Evolutionary conservation across 2,797 vertebrate species (phyloP), one percentile per base, ranked within the genome.

Genomic region (Siniperca obscura): DNA sequence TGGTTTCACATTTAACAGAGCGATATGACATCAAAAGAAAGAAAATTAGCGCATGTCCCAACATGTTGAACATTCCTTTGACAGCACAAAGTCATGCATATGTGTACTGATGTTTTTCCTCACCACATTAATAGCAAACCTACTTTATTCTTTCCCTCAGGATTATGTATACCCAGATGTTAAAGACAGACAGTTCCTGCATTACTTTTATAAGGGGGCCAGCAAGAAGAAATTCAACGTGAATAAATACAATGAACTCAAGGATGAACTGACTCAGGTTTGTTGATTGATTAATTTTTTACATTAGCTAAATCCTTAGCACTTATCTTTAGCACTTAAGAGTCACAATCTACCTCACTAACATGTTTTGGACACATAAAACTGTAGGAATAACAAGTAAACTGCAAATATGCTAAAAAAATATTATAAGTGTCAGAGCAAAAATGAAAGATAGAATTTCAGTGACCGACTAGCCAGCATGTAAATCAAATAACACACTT

Each of bases 121-220:
- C 17, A n/a, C 7, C 25, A 59, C 22, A 70, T 69, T 79, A 73
- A 87, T 17, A 60, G 3, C 5, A 66, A 34, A 50, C 3, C 14
- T 36, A 2, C 10, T 46, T 60, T 17, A 2, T 55, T 84, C 3
- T 72, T 52, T 68, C 61, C 66, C 71, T 34, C 90, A 99, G 98
- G 97, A 98, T 90, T 99, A 97, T 50, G 3, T 97, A 48, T 99
- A 98, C 84, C 92, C 96, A 36, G 95, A 94, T 0, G 86, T 92
- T 21, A 94, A 95, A 86, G 96, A 97, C 87, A 93, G 98, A 81
- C 97, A 98, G 81, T 96, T 97, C 88, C 97, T 99, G 80, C 95
- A 94, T 70, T 97, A 96, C 92, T 98, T 99, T 92, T 92, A 99
- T 70, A 96, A 90, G 84, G 96, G 93, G 66, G 96, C 96, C 76